Percentiles rank a stretch among this genome's conserved stretches.
phyloP scores from a whole-genome alignment of 2,888 invertebrate genomes.

The Tetheella fluctuosa region DNA sequence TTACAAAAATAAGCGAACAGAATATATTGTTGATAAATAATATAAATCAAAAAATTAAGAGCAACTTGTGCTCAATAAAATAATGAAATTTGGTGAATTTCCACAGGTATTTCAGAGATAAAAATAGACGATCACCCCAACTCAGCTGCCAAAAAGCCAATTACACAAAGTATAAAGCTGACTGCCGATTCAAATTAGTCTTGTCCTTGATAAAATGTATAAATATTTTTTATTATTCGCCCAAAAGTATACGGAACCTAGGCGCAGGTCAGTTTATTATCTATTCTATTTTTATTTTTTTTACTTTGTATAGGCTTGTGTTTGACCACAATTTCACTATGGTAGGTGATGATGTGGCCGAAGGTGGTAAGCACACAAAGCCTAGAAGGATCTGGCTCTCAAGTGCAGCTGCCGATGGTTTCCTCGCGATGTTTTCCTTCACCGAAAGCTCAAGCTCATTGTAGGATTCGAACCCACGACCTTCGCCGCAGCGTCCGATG shows the following conservation, averaged over 20 bases:
- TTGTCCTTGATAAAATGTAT: not conserved
- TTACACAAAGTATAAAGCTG: not conserved
- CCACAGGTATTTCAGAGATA: not conserved
- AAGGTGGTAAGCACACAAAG: too few species aligned
- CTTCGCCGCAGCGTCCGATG: too few species aligned
- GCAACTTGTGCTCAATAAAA: not conserved
- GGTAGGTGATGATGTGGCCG: too few species aligned
- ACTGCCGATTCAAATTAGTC: not conserved
- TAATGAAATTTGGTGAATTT: not conserved
- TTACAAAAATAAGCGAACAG: not conserved
- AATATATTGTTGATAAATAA: not conserved
- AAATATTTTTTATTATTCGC: not conserved
- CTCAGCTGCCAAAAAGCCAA: not conserved
- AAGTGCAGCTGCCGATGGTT: too few species aligned
- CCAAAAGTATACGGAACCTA: not conserved
- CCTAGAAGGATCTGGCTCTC: too few species aligned
- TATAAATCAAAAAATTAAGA: not conserved
- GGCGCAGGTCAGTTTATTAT: constrained; percentile 23
- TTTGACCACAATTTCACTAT: too few species aligned
- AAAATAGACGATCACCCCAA: not conserved
- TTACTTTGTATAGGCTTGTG: too few species aligned
- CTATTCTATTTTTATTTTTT: too few species aligned
- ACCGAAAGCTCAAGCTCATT: too few species aligned
- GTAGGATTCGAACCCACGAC: too few species aligned
- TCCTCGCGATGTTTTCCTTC: too few species aligned